Evolutionary conservation across 2,888 invertebrate species (phyloP).

Genomic region (Ischnus inquisitorius): DNA sequence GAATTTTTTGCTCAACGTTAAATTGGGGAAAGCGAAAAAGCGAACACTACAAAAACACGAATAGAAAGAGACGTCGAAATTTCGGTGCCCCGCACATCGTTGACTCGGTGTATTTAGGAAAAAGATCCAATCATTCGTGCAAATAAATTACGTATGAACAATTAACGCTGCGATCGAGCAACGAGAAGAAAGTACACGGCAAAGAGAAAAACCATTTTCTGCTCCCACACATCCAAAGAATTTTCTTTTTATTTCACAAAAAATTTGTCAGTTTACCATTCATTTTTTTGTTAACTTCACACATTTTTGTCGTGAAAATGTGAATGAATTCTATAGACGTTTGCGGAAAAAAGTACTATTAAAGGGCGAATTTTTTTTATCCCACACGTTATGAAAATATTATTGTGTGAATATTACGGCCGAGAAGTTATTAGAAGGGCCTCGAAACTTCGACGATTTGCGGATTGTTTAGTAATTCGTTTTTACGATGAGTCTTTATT

Average conservation of each 20-base stretch:
- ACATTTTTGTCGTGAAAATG: too few relatives aligned
- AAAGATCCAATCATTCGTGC: constrained; percentile 14
- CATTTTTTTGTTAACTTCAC: too few relatives aligned
- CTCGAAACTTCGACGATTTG: neutral
- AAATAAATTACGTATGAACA: constrained; percentile 39
- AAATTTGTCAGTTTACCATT: too few relatives aligned
- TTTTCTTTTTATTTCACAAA: too few relatives aligned
- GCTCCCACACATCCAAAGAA: too few relatives aligned
- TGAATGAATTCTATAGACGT: too few relatives aligned
- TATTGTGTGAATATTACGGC: neutral
- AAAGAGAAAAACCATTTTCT: too few relatives aligned
- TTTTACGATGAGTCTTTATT: neutral
- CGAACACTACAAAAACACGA: constrained; percentile 12
- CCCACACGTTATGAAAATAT: neutral
- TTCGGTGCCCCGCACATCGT: constrained; percentile 54
- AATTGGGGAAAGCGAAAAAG: constrained; percentile 11
- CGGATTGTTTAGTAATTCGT: too few relatives aligned
- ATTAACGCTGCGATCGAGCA: constrained; percentile 8
- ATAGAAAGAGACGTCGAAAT: constrained; percentile 49
- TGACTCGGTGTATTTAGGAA: constrained; percentile 35
- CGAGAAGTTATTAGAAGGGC: neutral
- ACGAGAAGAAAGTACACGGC: constrained; percentile 1
- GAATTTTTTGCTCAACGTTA: constrained; percentile 44
- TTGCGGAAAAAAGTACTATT: neutral
- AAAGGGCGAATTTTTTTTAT: neutral